These are phyloP conservation scores for Gymnorhina tibicen DNA, from an alignment of 2,113 vertebrate genomes.

Conservation along the genomic window DNA sequence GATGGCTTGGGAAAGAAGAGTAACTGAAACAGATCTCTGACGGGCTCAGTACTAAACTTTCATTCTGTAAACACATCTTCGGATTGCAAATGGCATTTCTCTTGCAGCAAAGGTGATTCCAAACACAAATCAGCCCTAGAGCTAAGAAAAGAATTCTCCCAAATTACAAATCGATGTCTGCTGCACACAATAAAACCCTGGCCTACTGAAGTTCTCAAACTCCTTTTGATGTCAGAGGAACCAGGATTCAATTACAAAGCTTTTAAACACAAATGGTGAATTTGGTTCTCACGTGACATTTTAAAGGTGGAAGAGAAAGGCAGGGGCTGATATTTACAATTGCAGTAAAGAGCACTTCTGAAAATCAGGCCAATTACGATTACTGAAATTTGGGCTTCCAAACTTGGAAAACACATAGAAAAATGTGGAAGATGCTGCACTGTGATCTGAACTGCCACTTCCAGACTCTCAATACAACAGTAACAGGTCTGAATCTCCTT, in stretches of 20 bases:
- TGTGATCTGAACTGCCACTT: background rate
- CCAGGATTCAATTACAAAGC: background rate
- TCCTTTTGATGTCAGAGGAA: background rate
- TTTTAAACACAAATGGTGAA: background rate
- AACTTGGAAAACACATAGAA: background rate
- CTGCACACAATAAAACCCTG: background rate
- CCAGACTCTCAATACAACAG: background rate
- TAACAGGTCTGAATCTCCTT: background rate
- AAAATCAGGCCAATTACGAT: background rate
- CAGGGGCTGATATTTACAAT: background rate
- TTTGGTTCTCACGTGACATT: background rate
- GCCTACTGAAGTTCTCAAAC: background rate
- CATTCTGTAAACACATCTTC: background rate
- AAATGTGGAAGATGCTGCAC: background rate
- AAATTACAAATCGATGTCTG: background rate
- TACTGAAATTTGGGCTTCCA: background rate
- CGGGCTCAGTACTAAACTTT: background rate
- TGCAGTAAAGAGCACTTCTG: background rate
- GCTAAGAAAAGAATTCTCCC: background rate
- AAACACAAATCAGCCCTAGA: background rate
- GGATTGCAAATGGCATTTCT: background rate
- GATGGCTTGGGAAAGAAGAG: background rate
- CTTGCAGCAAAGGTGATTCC: background rate
- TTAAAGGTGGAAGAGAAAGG: background rate
- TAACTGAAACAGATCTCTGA: background rate